These are phyloP conservation scores for Falco biarmicus DNA, from an alignment of 2,797 vertebrate species.

Conservation along the genomic window DNA sequence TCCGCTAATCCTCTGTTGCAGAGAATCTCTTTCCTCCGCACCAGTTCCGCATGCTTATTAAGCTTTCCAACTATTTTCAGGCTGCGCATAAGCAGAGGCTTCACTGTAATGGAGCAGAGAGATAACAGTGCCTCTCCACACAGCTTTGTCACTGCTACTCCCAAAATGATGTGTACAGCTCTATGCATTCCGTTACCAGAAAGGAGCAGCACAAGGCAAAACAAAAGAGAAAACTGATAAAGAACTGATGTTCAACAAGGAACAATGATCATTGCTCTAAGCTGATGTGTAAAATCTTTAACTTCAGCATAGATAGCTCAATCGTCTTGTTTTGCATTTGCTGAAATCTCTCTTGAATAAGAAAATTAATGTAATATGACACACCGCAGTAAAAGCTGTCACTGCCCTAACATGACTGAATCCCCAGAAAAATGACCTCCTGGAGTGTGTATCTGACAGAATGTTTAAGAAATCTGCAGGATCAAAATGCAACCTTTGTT, in stretches of 20 bases:
- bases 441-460: neutral
- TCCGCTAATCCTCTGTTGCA: conserved; percentile 50
- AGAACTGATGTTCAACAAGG: conserved; percentile 9
- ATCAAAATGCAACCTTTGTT: conserved; percentile 24
- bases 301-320: neutral
- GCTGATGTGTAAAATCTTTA: conserved; percentile 32
- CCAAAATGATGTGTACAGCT: neutral
- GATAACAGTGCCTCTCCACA: conserved; percentile 11
- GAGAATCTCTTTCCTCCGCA: neutral
- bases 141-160: neutral
- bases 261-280: neutral
- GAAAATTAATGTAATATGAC: conserved; percentile 28
- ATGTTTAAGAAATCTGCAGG: neutral
- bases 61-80: conserved; percentile 26
- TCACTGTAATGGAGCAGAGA: conserved; percentile 29
- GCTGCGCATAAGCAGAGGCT: neutral
- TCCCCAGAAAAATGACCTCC: conserved; percentile 2
- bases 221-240: conserved; percentile 26
- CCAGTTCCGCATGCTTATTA: conserved; percentile 28
- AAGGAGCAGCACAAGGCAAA: neutral
- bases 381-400: neutral
- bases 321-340: neutral
- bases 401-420: neutral
- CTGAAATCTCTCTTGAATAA: conserved; percentile 10
- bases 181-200: conserved; percentile 12